These are phyloP conservation scores for Chorisops tibialis DNA, from an alignment of 2,888 invertebrate species.

Conservation along the genomic window DNA sequence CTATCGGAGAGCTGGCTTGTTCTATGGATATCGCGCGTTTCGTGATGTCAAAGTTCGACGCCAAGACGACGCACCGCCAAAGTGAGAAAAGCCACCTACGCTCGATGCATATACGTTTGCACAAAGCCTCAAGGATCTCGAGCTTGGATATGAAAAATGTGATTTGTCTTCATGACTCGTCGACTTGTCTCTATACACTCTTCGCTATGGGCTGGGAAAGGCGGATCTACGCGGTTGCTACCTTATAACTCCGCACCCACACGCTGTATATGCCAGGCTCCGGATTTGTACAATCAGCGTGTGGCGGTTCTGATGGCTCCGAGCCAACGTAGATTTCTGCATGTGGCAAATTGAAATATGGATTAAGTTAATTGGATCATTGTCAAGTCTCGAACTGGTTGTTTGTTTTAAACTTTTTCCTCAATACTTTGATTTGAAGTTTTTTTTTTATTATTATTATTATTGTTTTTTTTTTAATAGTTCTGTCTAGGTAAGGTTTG, in stretches of 20 bases:
- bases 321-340: too few relatives aligned
- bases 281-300: constrained; percentile 10
- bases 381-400: constrained; percentile 11
- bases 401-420: too few relatives aligned
- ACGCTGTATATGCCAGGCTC: neutral
- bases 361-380: constrained; percentile 23
- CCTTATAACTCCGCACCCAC: constrained; percentile 3
- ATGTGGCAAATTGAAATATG: neutral
- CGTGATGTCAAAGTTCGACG: constrained; percentile 23
- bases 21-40: too few relatives aligned
- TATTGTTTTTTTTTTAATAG: too few relatives aligned
- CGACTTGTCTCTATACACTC: too few relatives aligned
- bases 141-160: neutral
- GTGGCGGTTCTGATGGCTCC: neutral
- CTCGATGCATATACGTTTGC: neutral
- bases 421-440: too few relatives aligned
- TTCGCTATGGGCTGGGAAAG: neutral
- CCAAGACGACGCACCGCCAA: neutral
- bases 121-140: neutral
- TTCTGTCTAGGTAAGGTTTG: too few relatives aligned
- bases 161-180: neutral
- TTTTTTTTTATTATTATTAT: too few relatives aligned
- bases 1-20: too few relatives aligned
- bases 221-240: constrained; percentile 9
- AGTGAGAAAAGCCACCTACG: too few relatives aligned